Conservation (phyloP, 2,113 vertebrate species). For the Cichladusa arquata region DNA sequence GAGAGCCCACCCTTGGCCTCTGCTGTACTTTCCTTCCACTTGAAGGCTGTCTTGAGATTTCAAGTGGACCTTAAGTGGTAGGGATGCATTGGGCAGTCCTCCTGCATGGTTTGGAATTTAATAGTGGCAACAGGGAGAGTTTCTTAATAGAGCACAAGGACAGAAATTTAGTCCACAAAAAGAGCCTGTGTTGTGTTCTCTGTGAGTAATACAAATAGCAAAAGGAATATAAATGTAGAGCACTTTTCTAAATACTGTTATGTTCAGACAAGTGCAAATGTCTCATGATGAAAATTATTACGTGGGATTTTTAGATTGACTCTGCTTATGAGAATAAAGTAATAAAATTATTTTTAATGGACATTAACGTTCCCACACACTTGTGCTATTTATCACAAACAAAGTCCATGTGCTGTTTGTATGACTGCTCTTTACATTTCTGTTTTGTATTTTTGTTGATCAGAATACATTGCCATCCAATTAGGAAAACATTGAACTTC, state of each 20-base stretch:
- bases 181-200: neutral
- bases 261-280: neutral
- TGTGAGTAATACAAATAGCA: neutral
- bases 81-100: neutral
- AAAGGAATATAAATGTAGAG: neutral
- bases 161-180: neutral
- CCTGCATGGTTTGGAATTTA: neutral
- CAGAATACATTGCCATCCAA: neutral
- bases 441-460: neutral
- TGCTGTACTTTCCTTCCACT: neutral
- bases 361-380: fast-evolving
- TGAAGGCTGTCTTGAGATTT: neutral
- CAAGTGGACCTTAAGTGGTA: neutral
- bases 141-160: neutral
- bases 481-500: neutral
- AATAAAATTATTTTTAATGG: neutral
- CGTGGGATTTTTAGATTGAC: neutral
- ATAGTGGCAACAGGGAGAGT: neutral
- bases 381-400: neutral
- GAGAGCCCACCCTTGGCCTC: neutral
- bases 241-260: neutral
- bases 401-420: neutral
- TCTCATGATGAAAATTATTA: neutral
- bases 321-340: neutral
- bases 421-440: neutral